These are phyloP conservation scores for Mycteria americana DNA, from an alignment of 2,797 vertebrate species.

Conservation along the genomic window DNA sequence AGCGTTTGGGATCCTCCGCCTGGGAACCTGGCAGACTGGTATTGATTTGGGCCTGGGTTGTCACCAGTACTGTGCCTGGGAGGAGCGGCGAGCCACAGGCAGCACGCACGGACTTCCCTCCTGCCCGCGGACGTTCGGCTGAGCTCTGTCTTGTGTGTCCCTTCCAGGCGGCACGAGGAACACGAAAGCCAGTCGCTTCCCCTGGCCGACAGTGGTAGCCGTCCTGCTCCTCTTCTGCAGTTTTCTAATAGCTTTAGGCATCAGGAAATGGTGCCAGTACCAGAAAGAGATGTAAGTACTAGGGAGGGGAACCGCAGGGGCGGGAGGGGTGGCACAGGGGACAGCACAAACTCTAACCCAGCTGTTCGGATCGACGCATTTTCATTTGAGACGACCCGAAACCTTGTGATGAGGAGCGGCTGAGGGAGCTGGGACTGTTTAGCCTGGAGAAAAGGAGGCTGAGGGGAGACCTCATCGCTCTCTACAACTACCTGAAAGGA, in stretches of 20 bases:
- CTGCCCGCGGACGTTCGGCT: rapidly evolving
- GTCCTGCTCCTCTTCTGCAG: conserved; percentile 55
- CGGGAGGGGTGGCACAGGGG: background rate
- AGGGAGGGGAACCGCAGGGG: background rate
- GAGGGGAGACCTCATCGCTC: too few relatives aligned
- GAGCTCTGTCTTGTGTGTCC: background rate
- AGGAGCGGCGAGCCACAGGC: rapidly evolving
- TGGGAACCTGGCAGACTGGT: rapidly evolving
- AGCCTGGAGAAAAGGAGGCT: too few relatives aligned
- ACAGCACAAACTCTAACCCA: background rate
- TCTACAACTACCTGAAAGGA: too few relatives aligned
- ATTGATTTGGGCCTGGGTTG: background rate
- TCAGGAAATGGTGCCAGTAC: conserved; percentile 73
- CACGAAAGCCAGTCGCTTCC: background rate
- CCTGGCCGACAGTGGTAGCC: conserved; percentile 57
- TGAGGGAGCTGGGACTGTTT: too few relatives aligned
- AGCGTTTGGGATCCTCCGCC: background rate
- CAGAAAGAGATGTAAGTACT: conserved; percentile 74
- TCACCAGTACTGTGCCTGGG: rapidly evolving
- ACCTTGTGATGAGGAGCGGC: too few relatives aligned
- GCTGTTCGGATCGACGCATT: background rate
- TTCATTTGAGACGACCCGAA: background rate
- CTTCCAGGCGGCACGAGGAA: background rate
- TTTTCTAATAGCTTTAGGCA: conserved; percentile 30
- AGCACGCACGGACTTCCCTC: background rate